These are phyloP conservation scores for Diplosoma virens DNA, from an alignment of 23 tunicate species.

Conservation along the genomic window DNA sequence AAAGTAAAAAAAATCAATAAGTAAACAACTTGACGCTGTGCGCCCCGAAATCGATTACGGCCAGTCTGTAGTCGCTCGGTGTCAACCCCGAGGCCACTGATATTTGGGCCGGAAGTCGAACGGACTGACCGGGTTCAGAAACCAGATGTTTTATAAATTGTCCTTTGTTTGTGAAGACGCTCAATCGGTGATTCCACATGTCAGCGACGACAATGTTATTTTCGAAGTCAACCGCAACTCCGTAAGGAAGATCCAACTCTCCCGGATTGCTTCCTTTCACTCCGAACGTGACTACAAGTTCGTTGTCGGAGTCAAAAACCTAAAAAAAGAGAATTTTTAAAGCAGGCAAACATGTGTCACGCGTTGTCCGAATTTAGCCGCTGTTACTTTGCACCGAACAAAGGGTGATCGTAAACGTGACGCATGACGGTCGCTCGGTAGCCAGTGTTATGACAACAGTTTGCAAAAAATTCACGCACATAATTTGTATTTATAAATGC, in stretches of 20 bases:
- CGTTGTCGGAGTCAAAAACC: conserved; percentile 78
- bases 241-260: conserved; percentile 77
- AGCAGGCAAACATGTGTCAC: not conserved
- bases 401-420: too few relatives aligned
- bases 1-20: not conserved
- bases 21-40: conserved; percentile 1
- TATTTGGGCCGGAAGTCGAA: conserved; percentile 42
- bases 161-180: conserved; percentile 61
- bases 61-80: conserved; percentile 48
- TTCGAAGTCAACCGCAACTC: conserved; percentile 56
- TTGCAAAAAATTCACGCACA: too few relatives aligned
- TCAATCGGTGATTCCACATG: conserved; percentile 87
- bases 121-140: conserved; percentile 11
- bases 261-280: conserved; percentile 49
- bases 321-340: not conserved
- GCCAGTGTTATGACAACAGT: too few relatives aligned
- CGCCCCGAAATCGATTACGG: conserved; percentile 56
- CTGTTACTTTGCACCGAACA: too few relatives aligned
- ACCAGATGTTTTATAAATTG: conserved; percentile 44
- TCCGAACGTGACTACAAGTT: conserved; percentile 57
- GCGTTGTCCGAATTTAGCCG: too few relatives aligned
- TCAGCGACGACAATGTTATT: conserved; percentile 81
- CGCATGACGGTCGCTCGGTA: too few relatives aligned
- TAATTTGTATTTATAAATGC: too few relatives aligned
- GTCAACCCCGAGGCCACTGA: conserved; percentile 35